These are phyloP conservation scores for Colletes latitarsis DNA, from an alignment of 1,140 invertebrate genomes.

Conservation along the genomic window DNA sequence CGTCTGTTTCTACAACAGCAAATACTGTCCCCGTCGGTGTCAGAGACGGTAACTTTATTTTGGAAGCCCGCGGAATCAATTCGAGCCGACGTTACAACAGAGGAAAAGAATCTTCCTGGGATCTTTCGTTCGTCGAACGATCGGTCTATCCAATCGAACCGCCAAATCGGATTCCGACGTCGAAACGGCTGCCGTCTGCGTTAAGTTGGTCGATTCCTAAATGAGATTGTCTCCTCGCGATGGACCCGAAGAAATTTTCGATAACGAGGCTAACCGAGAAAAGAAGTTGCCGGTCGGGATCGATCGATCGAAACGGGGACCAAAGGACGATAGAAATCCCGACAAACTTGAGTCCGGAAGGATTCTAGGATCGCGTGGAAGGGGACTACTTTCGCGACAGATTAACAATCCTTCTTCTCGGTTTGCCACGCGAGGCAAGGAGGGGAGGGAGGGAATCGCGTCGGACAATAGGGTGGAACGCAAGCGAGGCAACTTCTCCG, in stretches of 20 bases:
- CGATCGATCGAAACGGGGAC: too few species aligned
- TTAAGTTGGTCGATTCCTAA: neutral
- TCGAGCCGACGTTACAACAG: too few species aligned
- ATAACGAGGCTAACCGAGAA: neutral
- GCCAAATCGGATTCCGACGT: neutral
- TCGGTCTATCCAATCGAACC: too few species aligned
- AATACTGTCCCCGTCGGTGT: too few species aligned
- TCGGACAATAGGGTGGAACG: neutral
- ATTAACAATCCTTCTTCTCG: neutral
- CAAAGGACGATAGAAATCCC: neutral
- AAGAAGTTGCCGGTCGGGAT: neutral
- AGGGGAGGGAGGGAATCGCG: neutral
- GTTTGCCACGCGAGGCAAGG: neutral
- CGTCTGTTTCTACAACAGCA: too few species aligned
- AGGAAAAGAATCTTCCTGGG: too few species aligned
- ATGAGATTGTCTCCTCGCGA: neutral
- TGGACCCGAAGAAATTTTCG: neutral
- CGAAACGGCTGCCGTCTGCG: neutral
- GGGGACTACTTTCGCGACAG: neutral
- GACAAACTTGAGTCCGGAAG: conserved; percentile 1
- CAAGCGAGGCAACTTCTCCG: neutral
- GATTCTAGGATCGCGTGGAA: neutral
- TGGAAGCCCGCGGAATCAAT: too few species aligned
- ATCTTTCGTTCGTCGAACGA: too few species aligned
- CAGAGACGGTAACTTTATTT: too few species aligned